phyloP scores from a whole-genome alignment of 1,140 invertebrate genomes.

The Mesaphorura yosii region DNA sequence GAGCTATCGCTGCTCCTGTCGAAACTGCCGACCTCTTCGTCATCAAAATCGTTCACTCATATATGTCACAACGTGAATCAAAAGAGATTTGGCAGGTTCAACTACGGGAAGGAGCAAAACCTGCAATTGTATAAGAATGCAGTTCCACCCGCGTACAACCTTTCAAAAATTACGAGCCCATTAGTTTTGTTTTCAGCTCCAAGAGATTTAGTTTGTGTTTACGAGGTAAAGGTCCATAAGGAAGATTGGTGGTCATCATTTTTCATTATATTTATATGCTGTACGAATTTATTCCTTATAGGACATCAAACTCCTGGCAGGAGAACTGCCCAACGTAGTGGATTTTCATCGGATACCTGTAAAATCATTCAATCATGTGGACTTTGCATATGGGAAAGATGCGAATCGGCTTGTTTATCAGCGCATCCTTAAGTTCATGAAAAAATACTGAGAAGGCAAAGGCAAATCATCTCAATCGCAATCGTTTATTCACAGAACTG shows the following conservation, averaged over 20 bases:
- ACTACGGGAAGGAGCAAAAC: constrained; percentile 37
- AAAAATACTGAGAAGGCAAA: no score
- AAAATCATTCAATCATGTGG: constrained; percentile 54
- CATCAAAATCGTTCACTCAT: constrained; percentile 19
- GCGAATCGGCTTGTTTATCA: constrained; percentile 51
- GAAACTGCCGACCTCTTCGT: constrained; percentile 11
- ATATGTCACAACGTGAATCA: constrained; percentile 20
- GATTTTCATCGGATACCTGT: constrained; percentile 42
- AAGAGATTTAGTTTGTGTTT: constrained; percentile 20
- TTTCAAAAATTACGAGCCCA: constrained; percentile 43
- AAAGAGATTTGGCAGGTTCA: constrained; percentile 36
- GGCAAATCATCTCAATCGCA: no score
- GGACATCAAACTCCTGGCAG: constrained; percentile 41
- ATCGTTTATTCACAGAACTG: no score
- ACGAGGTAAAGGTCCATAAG: no score
- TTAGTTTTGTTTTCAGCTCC: constrained; percentile 11
- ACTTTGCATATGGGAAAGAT: constrained; percentile 55
- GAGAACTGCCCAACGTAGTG: constrained; percentile 41
- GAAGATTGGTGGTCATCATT: no score
- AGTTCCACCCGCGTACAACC: constrained; percentile 48
- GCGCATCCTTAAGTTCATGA: no score
- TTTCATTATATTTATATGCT: no score
- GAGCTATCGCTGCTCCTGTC: constrained; percentile 13
- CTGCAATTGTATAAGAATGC: constrained; percentile 35
- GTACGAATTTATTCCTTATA: no score